Base-by-base conservation (phyloP, 1,140 invertebrate species). In the Gonioctena quinquepunctata region DNA sequence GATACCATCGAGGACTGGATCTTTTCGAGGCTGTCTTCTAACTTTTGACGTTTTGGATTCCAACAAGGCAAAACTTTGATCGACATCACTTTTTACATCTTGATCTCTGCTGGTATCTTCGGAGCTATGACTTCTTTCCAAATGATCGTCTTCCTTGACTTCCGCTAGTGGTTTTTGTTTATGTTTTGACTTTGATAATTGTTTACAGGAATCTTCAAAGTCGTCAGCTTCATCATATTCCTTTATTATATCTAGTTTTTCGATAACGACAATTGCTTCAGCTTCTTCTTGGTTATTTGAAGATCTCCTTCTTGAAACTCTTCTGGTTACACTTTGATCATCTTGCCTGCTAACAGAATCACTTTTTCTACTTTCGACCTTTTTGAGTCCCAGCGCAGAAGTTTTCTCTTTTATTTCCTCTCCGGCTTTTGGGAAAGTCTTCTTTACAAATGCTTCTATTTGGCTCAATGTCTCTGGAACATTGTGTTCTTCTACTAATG, bases 41-140 rank as follows among this genome's bases (percentile, higher is more conserved):
- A 68, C 64, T 66, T 69, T 70, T 1, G 54, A 49, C 7, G 66
- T 54, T 57, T 73, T 70, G 16, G 74, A 61, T 52, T 73, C 71
- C 8, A 69, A 21, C 18, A 73, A 67, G 13, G 73, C 71, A 23
- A 72, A 64, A 60, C 68, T 73, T 52, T 72, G 59, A 21, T 75
- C 66, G 1, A 75, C 54, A n/a, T 70, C 56, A 26, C 33, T 71
- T 42, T 42, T 42, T 11, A 42, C 33, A 11, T 42, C 33, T 0
- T 42, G 33, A 42, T 5, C 19, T 25, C 25, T 57, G 19, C 33
- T 42, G n/a, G n/a, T n/a, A 3, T 42, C 33, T 42, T 42, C 33
- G 11, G 33, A 42, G 16, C 13, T 42, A 4, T 42, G 33, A 42
- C 13, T 42, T 4, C 2, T 42, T 42, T n/a, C 33, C 2, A 54